Evolutionary conservation across 2,113 vertebrate genomes (phyloP).

Genomic region (Periophthalmus modestus): DNA sequence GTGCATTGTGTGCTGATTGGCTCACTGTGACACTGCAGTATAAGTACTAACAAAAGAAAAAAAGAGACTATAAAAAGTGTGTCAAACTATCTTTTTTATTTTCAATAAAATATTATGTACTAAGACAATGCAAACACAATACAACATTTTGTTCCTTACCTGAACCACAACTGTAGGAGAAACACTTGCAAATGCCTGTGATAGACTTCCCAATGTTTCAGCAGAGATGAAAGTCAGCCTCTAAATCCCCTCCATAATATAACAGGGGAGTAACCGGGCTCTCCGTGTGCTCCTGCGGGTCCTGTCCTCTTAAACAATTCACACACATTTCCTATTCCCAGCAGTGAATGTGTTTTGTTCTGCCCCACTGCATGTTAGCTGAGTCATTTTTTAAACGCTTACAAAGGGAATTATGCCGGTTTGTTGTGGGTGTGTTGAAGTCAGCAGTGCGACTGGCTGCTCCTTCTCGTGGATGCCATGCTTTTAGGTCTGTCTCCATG

Average conservation of each 20-base stretch:
- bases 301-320: conserved; percentile 59
- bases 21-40: no score
- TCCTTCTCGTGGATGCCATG: conserved; percentile 37
- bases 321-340: conserved; percentile 53
- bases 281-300: conserved; percentile 41
- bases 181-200: conserved; percentile 21
- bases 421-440: conserved; percentile 26
- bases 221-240: conserved; percentile 37
- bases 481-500: conserved; percentile 57
- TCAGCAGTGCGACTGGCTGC: conserved; percentile 26
- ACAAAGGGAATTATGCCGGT: conserved; percentile 31
- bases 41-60: no score
- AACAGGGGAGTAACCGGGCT: conserved; percentile 22
- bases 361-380: conserved; percentile 32
- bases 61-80: no score
- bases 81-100: no score
- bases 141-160: background rate
- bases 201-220: conserved; percentile 19
- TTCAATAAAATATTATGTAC: no score
- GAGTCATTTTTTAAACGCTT: conserved; percentile 42
- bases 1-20: no score
- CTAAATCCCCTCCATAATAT: conserved; percentile 30
- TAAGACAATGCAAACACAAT: no score
- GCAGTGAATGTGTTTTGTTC: conserved; percentile 57
- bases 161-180: background rate